Evolutionary conservation across 2,888 invertebrate genomes (phyloP).

Genomic region (Andrena minutula): DNA sequence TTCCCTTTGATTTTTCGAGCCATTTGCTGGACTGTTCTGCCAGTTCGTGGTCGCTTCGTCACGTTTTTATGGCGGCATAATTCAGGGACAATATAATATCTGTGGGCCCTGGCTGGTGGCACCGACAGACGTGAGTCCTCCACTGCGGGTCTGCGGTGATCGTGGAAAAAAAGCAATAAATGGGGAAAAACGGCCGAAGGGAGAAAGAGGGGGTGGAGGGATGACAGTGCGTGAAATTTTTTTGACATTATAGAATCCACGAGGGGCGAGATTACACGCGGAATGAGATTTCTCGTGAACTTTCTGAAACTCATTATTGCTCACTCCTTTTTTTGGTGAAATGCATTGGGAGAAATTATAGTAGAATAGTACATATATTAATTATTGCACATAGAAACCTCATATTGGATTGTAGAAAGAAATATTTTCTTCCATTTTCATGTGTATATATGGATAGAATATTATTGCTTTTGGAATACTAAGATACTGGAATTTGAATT

Average conservation of each 20-base stretch:
- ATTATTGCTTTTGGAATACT: too few relatives aligned
- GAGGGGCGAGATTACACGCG: background rate
- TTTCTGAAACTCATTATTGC: background rate
- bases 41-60: conserved; percentile 67
- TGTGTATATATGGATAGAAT: too few relatives aligned
- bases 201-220: background rate
- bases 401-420: too few relatives aligned
- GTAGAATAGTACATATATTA: too few relatives aligned
- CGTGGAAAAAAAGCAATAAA: conserved; percentile 29
- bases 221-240: conserved; percentile 10
- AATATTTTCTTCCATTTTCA: too few relatives aligned
- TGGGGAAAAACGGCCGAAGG: background rate
- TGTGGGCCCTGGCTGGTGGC: conserved; percentile 53
- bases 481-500: too few relatives aligned
- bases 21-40: conserved; percentile 62
- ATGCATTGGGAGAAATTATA: too few relatives aligned
- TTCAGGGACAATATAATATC: conserved; percentile 73
- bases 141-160: conserved; percentile 33
- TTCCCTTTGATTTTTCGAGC: conserved; percentile 72
- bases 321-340: too few relatives aligned
- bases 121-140: conserved; percentile 50
- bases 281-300: background rate
- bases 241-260: conserved; percentile 3
- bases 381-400: too few relatives aligned
- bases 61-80: conserved; percentile 76